A percentile compares a stretch with the other conserved stretches of the same genome.
Conservation (phyloP, 2,888 invertebrate species). For the Choristoneura rosaceana region DNA sequence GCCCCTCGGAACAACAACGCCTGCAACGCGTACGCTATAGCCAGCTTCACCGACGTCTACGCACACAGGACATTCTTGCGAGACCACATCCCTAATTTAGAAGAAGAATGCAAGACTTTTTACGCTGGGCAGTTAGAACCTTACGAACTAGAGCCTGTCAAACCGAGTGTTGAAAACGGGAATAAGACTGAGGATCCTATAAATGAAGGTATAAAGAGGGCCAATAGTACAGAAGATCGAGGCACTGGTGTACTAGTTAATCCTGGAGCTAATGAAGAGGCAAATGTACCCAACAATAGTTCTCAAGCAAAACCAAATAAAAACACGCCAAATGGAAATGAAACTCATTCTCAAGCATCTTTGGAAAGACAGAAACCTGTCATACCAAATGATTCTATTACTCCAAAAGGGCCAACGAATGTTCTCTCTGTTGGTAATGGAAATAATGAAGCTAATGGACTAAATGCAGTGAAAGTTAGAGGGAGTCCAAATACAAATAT, state of each 20-base stretch:
- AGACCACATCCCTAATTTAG: slow-evolving; percentile 3
- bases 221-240: too few species aligned
- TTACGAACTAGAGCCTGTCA: not conserved
- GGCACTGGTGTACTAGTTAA: too few species aligned
- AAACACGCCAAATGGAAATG: too few species aligned
- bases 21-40: slow-evolving; percentile 13
- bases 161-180: not conserved
- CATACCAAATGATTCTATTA: too few species aligned
- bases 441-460: not conserved
- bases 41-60: not conserved
- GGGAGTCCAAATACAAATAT: not conserved
- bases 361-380: too few species aligned
- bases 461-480: not conserved
- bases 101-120: not conserved
- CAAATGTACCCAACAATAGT: too few species aligned
- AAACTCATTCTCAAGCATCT: too few species aligned
- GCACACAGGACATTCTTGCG: slow-evolving; percentile 12
- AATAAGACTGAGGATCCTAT: not conserved
- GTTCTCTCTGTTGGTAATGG: too few species aligned
- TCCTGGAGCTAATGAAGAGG: too few species aligned
- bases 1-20: slow-evolving; percentile 3
- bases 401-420: too few species aligned
- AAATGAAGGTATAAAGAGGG: not conserved
- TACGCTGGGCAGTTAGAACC: not conserved
- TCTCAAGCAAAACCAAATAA: too few species aligned